These are phyloP conservation scores for Alligator mississippiensis DNA, from an alignment of 2,113 vertebrate species.

Conservation along the genomic window DNA sequence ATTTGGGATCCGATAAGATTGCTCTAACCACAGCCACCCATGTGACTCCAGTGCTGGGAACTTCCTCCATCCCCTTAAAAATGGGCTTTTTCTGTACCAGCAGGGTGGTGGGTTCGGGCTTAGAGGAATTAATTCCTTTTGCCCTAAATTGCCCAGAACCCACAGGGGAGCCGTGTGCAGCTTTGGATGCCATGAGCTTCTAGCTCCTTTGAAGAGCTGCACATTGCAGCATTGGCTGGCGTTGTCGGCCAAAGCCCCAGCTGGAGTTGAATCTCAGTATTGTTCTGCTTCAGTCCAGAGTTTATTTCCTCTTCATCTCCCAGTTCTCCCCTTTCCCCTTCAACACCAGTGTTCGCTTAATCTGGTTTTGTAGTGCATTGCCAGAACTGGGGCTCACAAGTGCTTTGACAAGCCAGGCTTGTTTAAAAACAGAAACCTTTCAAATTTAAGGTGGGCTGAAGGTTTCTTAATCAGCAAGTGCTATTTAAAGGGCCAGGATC, in stretches of 20 bases:
- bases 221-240: background rate
- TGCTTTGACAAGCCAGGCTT: background rate
- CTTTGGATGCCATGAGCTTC: conserved; percentile 1
- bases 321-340: background rate
- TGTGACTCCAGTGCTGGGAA: conserved; percentile 37
- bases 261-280: conserved; percentile 28
- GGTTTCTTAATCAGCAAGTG: conserved; percentile 16
- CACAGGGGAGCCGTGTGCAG: conserved; percentile 14
- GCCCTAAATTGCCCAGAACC: conserved; percentile 14
- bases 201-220: background rate
- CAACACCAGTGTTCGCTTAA: background rate
- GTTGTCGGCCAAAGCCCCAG: background rate
- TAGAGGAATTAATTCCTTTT: conserved; percentile 16
- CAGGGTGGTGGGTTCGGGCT: conserved; percentile 42
- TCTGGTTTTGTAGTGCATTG: background rate
- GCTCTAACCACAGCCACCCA: conserved; percentile 1
- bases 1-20: conserved; percentile 10
- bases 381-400: background rate
- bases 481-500: conserved; percentile 62
- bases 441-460: background rate
- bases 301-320: conserved; percentile 23
- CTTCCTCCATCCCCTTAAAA: background rate
- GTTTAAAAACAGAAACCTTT: background rate
- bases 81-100: conserved; percentile 22
- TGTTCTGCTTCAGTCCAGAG: background rate